Evolutionary conservation across 1,140 invertebrate species (phyloP), one percentile per base, ranked within the genome.

Genomic region (Pseudachorutes palmiensis): DNA sequence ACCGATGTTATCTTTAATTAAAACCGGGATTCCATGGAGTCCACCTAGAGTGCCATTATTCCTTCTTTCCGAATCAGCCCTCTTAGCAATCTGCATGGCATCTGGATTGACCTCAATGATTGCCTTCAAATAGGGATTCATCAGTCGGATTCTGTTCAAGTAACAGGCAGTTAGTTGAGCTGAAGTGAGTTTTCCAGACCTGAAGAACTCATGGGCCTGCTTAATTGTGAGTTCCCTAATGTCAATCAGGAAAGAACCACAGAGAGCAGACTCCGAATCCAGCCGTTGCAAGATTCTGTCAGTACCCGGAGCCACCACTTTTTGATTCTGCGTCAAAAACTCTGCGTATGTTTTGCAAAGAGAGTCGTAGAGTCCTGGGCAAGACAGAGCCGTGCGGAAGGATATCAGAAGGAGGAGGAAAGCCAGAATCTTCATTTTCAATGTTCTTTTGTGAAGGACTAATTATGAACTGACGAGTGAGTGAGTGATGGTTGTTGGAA

Each of bases 11-110:
- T 64, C 67, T 28, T 68, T 68, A 19, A 68, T 19, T 12, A 68
- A 41, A 3, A 68, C 26, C 5, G 67, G 67, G 28, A 68, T 68
- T 41, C 67, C 67, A 45, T 68, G 62, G 2, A 68, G 36, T 24
- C 32, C 12, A 12, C 67, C 36, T 16, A 24, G 59, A 16, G 1
- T 2, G 16, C 29, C 26, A 22, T 59, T 26, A 3, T 19, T 19
- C 3, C 61, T 14, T 26, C 22, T n/a, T 61, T 67, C 57, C 24
- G 1, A 29, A 29, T 64, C 41, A 3, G 12, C n/a, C 24, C 14
- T 3, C 28, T 30, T 5, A 12, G 32, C 41, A 63, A 48, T 63
- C 24, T 26, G 14, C 24, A 41, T 22, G 12, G 41, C 62, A 24
- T 63, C 62, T 49, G 32, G 32, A 28, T 63, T 63, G 12, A 41